phyloP scores from a whole-genome alignment of 2,888 invertebrate genomes.

The Phytoseiulus persimilis region DNA sequence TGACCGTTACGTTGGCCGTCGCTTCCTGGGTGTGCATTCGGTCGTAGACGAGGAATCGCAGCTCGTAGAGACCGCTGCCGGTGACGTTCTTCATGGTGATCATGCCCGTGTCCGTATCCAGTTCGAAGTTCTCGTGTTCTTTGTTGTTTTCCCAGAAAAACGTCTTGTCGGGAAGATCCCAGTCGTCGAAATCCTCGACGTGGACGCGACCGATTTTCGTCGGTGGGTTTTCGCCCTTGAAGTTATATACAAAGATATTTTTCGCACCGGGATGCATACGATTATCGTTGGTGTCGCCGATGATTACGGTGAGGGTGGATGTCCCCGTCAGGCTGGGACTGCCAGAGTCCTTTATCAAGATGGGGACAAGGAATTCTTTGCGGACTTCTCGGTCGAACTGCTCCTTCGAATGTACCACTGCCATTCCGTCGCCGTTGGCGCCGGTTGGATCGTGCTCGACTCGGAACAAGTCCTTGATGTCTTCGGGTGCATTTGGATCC shows the following conservation, averaged over 20 bases:
- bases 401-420: slow-evolving; percentile 82
- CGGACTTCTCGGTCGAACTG: slow-evolving; percentile 91
- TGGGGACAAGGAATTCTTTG: slow-evolving; percentile 91
- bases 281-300: slow-evolving; percentile 96
- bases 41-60: slow-evolving; percentile 70
- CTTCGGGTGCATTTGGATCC: slow-evolving; percentile 85
- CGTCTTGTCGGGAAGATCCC: slow-evolving; percentile 95
- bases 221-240: slow-evolving; percentile 70
- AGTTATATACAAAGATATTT: slow-evolving; percentile 91
- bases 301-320: slow-evolving; percentile 86
- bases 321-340: slow-evolving; percentile 94
- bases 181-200: slow-evolving; percentile 94
- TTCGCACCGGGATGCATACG: slow-evolving; percentile 96
- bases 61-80: slow-evolving; percentile 61
- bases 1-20: slow-evolving; percentile 89
- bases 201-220: slow-evolving; percentile 89
- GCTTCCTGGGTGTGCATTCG: slow-evolving; percentile 90
- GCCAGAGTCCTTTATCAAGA: slow-evolving; percentile 92
- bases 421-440: slow-evolving; percentile 94
- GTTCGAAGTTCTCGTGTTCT: slow-evolving; percentile 69
- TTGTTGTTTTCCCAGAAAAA: slow-evolving; percentile 85
- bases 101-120: slow-evolving; percentile 86
- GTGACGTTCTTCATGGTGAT: slow-evolving; percentile 90
- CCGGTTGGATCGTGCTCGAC: slow-evolving; percentile 94
- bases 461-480: slow-evolving; percentile 85